Evolutionary conservation across 2,888 invertebrate species (phyloP).

Genomic region (Lomographa bimaculata): DNA sequence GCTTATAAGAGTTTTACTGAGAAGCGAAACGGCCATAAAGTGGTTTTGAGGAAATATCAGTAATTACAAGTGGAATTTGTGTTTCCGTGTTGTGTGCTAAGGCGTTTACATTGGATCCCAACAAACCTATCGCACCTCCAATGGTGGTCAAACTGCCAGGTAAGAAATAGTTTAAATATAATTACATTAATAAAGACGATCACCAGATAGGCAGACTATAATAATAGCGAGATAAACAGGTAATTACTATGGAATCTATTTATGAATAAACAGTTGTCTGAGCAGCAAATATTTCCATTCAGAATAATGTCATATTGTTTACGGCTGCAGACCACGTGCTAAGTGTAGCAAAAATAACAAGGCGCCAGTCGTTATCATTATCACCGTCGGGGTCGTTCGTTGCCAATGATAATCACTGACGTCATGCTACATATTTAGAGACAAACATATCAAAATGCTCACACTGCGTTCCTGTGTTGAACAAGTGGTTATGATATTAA

Average conservation of each 20-base stretch:
- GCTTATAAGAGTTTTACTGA: constrained; percentile 79
- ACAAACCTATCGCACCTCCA: constrained; percentile 72
- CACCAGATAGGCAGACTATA: too few species aligned
- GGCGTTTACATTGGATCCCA: constrained; percentile 82
- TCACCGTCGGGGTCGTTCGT: constrained; percentile 51
- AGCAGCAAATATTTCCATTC: constrained; percentile 16
- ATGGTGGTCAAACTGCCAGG: constrained; percentile 83
- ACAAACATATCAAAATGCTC: constrained; percentile 4
- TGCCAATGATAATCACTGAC: constrained; percentile 44
- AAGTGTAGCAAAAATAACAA: constrained; percentile 39
- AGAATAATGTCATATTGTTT: constrained; percentile 39
- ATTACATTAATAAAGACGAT: not conserved
- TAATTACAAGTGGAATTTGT: constrained; percentile 75
- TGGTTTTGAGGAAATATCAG: constrained; percentile 80
- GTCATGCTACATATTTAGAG: constrained; percentile 36
- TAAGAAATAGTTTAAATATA: constrained; percentile 43
- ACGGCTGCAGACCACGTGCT: constrained; percentile 41
- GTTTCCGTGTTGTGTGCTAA: constrained; percentile 73
- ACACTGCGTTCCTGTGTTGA: not conserved
- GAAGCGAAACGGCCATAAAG: constrained; percentile 78
- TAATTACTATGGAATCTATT: too few species aligned
- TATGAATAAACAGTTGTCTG: too few species aligned
- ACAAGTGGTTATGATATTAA: too few species aligned
- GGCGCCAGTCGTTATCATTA: constrained; percentile 58
- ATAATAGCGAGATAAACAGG: too few species aligned